Evolutionary conservation across 2,113 vertebrate species (phyloP), one percentile per base, ranked within the genome.

Genomic region (Puffinus mauretanicus): DNA sequence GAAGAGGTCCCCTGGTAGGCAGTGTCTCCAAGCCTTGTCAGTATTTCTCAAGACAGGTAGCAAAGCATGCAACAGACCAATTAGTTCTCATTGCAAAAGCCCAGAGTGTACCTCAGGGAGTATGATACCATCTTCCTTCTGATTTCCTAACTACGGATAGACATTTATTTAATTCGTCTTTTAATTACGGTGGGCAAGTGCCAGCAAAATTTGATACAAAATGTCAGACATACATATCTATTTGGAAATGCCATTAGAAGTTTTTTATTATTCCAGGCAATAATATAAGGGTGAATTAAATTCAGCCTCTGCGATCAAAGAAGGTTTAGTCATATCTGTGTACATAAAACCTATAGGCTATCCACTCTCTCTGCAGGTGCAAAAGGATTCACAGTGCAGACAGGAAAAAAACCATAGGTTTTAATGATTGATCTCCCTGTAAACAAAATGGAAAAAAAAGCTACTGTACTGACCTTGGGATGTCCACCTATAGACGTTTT

Each of bases 401-500:
- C 4, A 54, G 64, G n/a, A 12, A 64, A 67, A 75, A 79, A 82
- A 47, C 7, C 24, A 29, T 42, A 85, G 61, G 17, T 65, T 95
- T 91, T 86, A 64, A 82, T n/a, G 88, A 94, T 47, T 94, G 85
- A 64, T 94, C 60, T 94, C 61, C 25, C 57, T 92, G 17, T 69
- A 93, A 75, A 86, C 89, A 96, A 94, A 82, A 72, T 62, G 66
- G 14, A 95, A 95, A 91, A 82, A 89, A 82, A 95, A 82, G 96
- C 94, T 97, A 97, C 94, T 85, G 84, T 94, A 80, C 21, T 90
- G 67, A 96, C 88, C 97, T 95, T 78, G 66, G 71, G 92, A 93
- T 94, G 97, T 95, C 93, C 87, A 95, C 91, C 93, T 94, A 91
- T 42, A 88, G 82, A 94, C 66, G 27, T 91, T 95, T 95, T 93